These are phyloP conservation scores for Brachionus sp. DNA, from an alignment of 1,140 invertebrate genomes.

Conservation along the genomic window DNA sequence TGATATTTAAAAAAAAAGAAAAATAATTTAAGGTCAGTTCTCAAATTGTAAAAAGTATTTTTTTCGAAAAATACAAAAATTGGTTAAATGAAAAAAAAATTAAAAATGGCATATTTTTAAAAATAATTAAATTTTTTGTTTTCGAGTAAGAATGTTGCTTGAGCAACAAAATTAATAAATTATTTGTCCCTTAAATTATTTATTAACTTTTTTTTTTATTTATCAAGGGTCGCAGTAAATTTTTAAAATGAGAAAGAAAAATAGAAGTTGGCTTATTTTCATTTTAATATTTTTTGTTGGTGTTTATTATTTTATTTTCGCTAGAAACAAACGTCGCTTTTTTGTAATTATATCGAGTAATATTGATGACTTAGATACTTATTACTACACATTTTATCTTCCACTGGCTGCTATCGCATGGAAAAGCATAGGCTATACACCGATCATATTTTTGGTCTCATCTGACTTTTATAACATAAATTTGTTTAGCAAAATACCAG, in stretches of 20 bases:
- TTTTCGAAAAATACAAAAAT: too few relatives aligned
- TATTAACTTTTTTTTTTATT: too few relatives aligned
- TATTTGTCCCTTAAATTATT: too few relatives aligned
- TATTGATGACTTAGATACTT: constrained; percentile 1
- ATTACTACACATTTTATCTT: constrained; percentile 25
- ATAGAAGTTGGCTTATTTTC: neutral
- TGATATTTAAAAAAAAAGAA: too few relatives aligned
- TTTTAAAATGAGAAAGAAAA: neutral
- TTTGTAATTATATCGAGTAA: neutral
- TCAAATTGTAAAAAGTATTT: too few relatives aligned
- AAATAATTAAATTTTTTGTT: too few relatives aligned
- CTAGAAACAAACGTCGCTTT: neutral
- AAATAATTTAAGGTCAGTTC: too few relatives aligned
- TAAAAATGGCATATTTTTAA: too few relatives aligned
- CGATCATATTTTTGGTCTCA: constrained; percentile 33
- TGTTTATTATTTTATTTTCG: neutral
- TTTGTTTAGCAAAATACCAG: neutral
- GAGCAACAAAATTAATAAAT: neutral
- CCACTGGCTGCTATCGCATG: neutral
- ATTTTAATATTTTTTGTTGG: neutral
- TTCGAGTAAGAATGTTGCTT: neutral
- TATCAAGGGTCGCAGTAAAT: neutral
- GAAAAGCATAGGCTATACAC: neutral
- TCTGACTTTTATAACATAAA: neutral
- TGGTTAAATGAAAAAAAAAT: too few relatives aligned